Evolutionary conservation across 2,888 invertebrate species (phyloP).

Genomic region (Pelosia muscerda): DNA sequence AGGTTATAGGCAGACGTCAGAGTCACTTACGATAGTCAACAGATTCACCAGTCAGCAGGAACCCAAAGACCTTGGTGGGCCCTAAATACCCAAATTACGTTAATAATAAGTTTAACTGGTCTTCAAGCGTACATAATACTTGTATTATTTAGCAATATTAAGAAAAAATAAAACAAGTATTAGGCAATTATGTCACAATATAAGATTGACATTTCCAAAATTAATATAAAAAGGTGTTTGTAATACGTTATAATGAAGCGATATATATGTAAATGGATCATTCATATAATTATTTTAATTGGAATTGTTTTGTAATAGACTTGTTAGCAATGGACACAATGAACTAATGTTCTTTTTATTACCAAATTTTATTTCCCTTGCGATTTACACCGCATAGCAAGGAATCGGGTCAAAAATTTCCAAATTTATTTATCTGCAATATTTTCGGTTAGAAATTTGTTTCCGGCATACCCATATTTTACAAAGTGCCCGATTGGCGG

Average conservation of each 20-base stretch:
- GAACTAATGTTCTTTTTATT: slow-evolving; percentile 29
- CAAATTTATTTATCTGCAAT: no score
- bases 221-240: slow-evolving; percentile 34
- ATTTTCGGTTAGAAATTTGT: no score
- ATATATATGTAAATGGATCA: slow-evolving; percentile 56
- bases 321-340: slow-evolving; percentile 43
- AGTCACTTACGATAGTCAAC: no score
- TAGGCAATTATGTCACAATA: slow-evolving; percentile 5
- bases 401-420: no score
- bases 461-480: no score
- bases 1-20: no score
- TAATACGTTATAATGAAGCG: slow-evolving; percentile 51
- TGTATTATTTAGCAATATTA: background rate
- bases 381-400: no score
- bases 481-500: no score
- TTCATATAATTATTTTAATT: slow-evolving; percentile 44
- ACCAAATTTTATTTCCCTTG: slow-evolving; percentile 18
- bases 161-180: background rate
- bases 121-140: background rate
- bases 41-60: no score
- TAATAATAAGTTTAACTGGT: background rate
- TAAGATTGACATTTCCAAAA: slow-evolving; percentile 18
- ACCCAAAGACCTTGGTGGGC: no score
- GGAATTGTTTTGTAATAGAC: slow-evolving; percentile 41
- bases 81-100: no score